Percentiles rank a stretch among this genome's conserved stretches.
Evolutionary conservation across 2,797 vertebrate genomes (phyloP).

Genomic region (Esox lucius): DNA sequence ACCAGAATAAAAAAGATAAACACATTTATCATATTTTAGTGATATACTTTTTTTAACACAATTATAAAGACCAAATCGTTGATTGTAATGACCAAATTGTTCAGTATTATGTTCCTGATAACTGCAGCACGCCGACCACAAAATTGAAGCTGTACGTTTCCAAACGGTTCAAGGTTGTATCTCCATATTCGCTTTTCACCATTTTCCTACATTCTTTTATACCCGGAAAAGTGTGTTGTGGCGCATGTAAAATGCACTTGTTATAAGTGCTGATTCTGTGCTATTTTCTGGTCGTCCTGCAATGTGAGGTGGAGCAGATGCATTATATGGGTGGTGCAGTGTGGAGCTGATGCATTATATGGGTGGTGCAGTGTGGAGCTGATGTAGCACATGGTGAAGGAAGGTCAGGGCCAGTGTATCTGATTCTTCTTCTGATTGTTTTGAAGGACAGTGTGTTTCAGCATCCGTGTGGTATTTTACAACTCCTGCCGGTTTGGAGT

Average conservation of each 20-base stretch:
- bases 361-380: too few relatives aligned
- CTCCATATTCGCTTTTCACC: too few relatives aligned
- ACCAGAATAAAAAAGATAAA: background rate
- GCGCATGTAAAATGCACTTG: too few relatives aligned
- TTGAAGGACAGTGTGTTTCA: constrained; percentile 69
- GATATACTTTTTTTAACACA: background rate
- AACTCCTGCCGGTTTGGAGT: constrained; percentile 61
- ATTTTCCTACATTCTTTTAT: too few relatives aligned
- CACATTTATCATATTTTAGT: background rate
- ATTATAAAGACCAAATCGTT: too few relatives aligned
- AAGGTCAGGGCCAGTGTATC: constrained; percentile 59
- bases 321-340: background rate
- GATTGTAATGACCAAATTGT: background rate
- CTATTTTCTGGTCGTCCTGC: background rate
- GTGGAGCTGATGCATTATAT: background rate
- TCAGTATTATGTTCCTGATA: background rate
- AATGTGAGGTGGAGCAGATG: background rate
- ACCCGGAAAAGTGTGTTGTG: too few relatives aligned
- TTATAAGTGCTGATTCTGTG: background rate
- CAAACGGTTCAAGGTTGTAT: too few relatives aligned
- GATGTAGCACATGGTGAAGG: too few relatives aligned
- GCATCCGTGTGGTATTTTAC: constrained; percentile 69
- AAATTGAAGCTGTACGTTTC: too few relatives aligned
- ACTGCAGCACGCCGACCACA: background rate
- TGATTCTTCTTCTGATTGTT: constrained; percentile 75